Conservation (phyloP, 2,797 vertebrate genomes). For the Tauraco hartlaubi region DNA sequence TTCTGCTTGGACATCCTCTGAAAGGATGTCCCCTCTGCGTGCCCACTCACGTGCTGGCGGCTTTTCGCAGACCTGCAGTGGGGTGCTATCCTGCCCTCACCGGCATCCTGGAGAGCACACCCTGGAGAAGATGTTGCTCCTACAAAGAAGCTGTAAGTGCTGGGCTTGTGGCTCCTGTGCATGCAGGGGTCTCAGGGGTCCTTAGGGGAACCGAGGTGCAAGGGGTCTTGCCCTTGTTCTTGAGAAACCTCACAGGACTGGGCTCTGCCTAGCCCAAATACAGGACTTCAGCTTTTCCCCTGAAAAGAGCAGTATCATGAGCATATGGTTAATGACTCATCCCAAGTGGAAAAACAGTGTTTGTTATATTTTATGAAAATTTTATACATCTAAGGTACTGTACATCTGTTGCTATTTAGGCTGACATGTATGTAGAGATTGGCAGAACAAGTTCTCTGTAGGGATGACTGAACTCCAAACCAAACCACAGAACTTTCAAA, state of each 20-base stretch:
- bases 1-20: neutral
- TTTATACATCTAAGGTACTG: slow-evolving; percentile 82
- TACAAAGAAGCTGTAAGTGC: neutral
- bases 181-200: neutral
- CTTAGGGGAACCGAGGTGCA: neutral
- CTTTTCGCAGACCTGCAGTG: neutral
- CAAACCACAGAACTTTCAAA: slow-evolving; percentile 85
- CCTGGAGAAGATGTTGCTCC: neutral
- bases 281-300: slow-evolving; percentile 59
- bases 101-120: neutral
- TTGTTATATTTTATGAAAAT: slow-evolving; percentile 83
- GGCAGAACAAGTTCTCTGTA: slow-evolving; percentile 83
- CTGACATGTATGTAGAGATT: slow-evolving; percentile 86
- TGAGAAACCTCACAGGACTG: neutral
- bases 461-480: slow-evolving; percentile 84
- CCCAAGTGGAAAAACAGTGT: slow-evolving; percentile 82
- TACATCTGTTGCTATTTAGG: slow-evolving; percentile 87
- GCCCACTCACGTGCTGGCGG: neutral
- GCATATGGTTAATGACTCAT: slow-evolving; percentile 86
- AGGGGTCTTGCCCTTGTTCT: neutral
- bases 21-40: neutral
- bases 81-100: neutral
- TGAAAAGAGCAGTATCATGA: slow-evolving; percentile 73
- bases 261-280: slow-evolving; percentile 47
- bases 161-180: neutral